Percentiles rank a stretch among this genome's conserved stretches.
Conservation (phyloP, 2,113 vertebrate genomes). For the Paradisaea rubra region DNA sequence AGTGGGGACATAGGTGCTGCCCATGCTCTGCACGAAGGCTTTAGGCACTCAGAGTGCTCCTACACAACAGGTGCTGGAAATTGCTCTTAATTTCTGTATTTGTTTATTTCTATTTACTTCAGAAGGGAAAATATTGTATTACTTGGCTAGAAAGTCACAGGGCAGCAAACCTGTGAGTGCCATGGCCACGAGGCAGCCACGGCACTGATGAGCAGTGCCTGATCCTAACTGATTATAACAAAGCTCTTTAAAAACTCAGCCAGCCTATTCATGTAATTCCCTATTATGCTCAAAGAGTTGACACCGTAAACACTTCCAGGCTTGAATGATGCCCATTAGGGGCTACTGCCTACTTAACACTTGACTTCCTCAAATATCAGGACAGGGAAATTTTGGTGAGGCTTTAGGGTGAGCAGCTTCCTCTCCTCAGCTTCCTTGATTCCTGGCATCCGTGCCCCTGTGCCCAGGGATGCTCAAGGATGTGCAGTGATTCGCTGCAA, state of each 20-base stretch:
- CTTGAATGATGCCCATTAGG: background rate
- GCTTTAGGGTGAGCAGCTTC: background rate
- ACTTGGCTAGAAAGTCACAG: background rate
- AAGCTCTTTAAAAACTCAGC: background rate
- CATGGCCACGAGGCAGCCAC: fast-evolving
- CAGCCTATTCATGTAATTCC: conserved; percentile 14
- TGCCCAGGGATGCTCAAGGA: background rate
- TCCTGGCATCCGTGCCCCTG: background rate
- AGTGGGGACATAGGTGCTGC: background rate
- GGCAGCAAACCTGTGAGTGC: background rate
- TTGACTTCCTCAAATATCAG: background rate
- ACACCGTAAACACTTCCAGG: background rate
- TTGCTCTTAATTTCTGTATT: background rate
- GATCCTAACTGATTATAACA: conserved; percentile 42
- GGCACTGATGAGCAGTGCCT: background rate
- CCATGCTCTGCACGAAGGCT: background rate
- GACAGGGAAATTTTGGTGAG: background rate
- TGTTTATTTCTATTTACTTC: background rate
- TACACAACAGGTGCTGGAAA: background rate
- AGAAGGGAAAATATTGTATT: background rate
- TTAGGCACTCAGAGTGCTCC: background rate
- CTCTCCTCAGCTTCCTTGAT: background rate
- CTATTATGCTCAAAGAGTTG: conserved; percentile 1
- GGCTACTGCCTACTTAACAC: background rate
- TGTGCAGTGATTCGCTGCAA: background rate